Conservation (phyloP, 2,888 invertebrate species). For the Deilephila elpenor region DNA sequence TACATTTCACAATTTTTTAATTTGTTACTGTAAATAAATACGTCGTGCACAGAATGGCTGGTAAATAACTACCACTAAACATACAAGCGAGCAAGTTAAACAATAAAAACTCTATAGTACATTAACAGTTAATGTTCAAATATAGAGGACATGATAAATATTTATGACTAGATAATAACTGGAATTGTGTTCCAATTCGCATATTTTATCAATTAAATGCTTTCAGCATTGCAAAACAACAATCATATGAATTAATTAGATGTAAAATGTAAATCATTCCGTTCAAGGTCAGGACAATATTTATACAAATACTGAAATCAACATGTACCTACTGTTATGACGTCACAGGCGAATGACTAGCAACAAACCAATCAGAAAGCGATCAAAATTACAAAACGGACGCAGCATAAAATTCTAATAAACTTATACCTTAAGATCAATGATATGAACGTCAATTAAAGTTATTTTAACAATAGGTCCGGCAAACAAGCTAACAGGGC, state of each 20-base stretch:
- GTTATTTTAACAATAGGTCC: too few relatives aligned
- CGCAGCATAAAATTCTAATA: too few relatives aligned
- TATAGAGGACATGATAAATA: not conserved
- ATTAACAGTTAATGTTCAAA: not conserved
- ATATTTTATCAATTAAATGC: not conserved
- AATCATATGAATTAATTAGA: not conserved
- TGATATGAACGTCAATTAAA: too few relatives aligned
- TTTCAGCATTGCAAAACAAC: not conserved
- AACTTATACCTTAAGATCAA: too few relatives aligned
- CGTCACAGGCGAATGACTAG: too few relatives aligned
- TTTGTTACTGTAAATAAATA: not conserved
- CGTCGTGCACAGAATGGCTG: not conserved
- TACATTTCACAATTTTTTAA: slow-evolving; percentile 40
- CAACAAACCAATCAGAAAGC: too few relatives aligned
- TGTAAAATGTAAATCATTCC: not conserved
- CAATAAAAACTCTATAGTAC: not conserved
- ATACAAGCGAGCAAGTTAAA: not conserved
- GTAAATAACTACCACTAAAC: not conserved
- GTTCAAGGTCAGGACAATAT: too few relatives aligned
- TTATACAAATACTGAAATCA: too few relatives aligned
- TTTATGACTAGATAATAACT: slow-evolving; percentile 5
- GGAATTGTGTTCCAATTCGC: not conserved
- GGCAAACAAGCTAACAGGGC: too few relatives aligned
- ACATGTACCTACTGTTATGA: too few relatives aligned
- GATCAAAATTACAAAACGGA: too few relatives aligned